Percentiles rank a stretch among this genome's conserved stretches.
phyloP scores from a whole-genome alignment of 2,797 vertebrate genomes.

The Catamblyrhynchus diadema region DNA sequence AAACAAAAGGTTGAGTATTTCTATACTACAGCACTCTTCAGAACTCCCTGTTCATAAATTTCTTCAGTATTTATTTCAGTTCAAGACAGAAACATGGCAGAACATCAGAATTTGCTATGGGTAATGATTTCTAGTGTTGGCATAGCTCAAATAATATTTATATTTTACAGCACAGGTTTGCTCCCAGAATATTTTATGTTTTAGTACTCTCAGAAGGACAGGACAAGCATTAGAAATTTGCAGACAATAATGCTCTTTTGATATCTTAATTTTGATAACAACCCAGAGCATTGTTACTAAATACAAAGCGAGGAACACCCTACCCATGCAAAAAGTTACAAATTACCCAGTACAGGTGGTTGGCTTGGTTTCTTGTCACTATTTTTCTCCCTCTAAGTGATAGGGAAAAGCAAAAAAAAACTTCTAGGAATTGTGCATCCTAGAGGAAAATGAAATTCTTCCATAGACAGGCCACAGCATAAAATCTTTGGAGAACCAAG shows the following conservation, averaged over 20 bases:
- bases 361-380: not conserved
- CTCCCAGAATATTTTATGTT: not conserved
- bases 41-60: not conserved
- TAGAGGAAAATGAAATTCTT: slow-evolving; percentile 20
- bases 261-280: not conserved
- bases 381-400: not conserved
- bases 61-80: not conserved
- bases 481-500: not conserved
- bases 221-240: not conserved
- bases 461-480: not conserved
- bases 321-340: not conserved
- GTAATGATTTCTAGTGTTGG: not conserved
- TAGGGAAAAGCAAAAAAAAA: not conserved
- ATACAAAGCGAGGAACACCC: not conserved
- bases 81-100: not conserved
- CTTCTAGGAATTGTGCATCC: not conserved
- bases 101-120: not conserved
- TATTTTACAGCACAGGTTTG: not conserved
- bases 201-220: not conserved
- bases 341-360: not conserved
- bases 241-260: not conserved
- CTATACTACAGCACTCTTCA: not conserved
- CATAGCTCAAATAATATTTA: not conserved
- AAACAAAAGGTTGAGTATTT: not conserved
- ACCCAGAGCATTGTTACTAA: not conserved